Evolutionary conservation across 2,888 invertebrate species (phyloP).

Genomic region (Rhyacophila evoluta): DNA sequence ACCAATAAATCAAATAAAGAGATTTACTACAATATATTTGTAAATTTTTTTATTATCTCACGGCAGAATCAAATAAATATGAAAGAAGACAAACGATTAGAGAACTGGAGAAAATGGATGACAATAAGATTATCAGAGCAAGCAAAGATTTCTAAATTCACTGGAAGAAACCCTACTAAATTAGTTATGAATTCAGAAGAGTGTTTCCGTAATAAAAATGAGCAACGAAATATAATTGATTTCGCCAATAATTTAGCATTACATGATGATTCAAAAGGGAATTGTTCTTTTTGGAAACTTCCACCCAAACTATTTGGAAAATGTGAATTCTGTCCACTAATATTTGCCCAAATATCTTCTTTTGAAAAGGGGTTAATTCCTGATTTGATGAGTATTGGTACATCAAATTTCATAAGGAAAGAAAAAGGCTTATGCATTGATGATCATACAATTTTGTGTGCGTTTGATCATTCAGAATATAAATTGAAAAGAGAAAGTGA

Average conservation of each 20-base stretch:
- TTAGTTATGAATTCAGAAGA: slow-evolving; percentile 38
- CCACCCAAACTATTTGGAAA: slow-evolving; percentile 7
- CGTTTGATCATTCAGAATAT: slow-evolving; percentile 29
- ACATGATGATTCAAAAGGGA: slow-evolving; percentile 27
- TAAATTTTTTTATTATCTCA: no score
- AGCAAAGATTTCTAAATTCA: background rate
- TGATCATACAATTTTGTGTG: background rate
- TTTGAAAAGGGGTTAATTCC: slow-evolving; percentile 31
- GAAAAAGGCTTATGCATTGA: slow-evolving; percentile 29
- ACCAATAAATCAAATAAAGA: no score
- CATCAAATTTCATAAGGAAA: slow-evolving; percentile 27
- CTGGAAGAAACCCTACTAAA: slow-evolving; percentile 30
- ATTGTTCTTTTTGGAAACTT: slow-evolving; percentile 27
- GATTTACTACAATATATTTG: no score
- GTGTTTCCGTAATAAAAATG: slow-evolving; percentile 23
- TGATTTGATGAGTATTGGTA: slow-evolving; percentile 25
- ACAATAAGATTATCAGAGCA: slow-evolving; percentile 23
- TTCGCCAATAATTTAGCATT: slow-evolving; percentile 12
- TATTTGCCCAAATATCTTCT: slow-evolving; percentile 29
- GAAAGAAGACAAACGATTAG: slow-evolving; percentile 3
- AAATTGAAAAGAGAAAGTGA: slow-evolving; percentile 30
- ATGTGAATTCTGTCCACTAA: background rate
- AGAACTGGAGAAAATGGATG: slow-evolving; percentile 41
- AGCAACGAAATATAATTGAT: slow-evolving; percentile 33
- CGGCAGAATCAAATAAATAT: background rate